phyloP scores from a whole-genome alignment of 2,113 vertebrate species.

The Vulpes ferrilata region DNA sequence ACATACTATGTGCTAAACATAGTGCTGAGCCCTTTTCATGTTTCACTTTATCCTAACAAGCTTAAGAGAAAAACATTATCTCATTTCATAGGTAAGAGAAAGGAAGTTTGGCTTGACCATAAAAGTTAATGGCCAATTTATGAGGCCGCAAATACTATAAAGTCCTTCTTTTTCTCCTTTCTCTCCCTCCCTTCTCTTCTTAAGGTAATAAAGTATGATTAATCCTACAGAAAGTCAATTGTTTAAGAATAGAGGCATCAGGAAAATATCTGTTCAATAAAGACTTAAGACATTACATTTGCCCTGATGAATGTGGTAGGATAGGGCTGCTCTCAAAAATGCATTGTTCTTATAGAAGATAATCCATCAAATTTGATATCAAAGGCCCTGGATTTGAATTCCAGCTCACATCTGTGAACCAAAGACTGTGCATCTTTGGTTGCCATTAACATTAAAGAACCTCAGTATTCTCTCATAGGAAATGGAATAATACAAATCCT shows the following conservation, averaged over 20 bases:
- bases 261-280: background rate
- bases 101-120: background rate
- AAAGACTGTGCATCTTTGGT: background rate
- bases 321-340: background rate
- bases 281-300: background rate
- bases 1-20: background rate
- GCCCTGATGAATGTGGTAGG: background rate
- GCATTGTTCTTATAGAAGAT: background rate
- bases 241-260: conserved; percentile 32
- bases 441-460: background rate
- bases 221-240: background rate
- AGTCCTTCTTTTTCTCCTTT: background rate
- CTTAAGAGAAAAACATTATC: background rate
- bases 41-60: conserved; percentile 30
- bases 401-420: background rate
- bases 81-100: background rate
- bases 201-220: conserved; percentile 18
- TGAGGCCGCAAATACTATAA: conserved; percentile 4
- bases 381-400: background rate
- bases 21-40: background rate
- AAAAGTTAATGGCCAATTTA: background rate
- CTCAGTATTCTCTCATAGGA: background rate
- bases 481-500: background rate
- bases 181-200: background rate
- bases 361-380: background rate